Evolutionary conservation across 2,888 invertebrate species (phyloP).

Genomic region (Sclerodermus sp.): DNA sequence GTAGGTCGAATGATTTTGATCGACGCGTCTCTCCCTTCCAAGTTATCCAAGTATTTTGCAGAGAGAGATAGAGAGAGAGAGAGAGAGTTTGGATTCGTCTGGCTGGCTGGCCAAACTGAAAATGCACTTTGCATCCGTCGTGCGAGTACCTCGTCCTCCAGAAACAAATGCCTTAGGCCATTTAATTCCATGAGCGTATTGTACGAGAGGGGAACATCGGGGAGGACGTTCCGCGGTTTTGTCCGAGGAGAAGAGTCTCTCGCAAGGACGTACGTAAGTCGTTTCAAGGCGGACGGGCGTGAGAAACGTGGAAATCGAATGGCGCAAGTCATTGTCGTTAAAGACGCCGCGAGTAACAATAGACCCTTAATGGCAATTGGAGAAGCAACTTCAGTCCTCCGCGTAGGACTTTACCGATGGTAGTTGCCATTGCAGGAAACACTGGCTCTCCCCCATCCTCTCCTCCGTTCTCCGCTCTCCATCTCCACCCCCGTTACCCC

Average conservation of each 20-base stretch:
- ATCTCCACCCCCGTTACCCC: no score
- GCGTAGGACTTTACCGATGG: constrained; percentile 7
- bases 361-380: constrained; percentile 18
- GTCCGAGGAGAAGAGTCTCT: no score
- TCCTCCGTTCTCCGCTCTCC: background rate
- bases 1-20: no score
- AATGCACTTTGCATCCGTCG: no score
- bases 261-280: constrained; percentile 10
- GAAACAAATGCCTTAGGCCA: no score
- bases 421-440: background rate
- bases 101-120: no score
- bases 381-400: constrained; percentile 13
- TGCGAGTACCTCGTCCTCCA: no score
- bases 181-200: no score
- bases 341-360: constrained; percentile 18
- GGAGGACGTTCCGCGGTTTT: constrained; percentile 7
- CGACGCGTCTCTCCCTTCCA: no score
- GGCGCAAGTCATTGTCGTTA: constrained; percentile 21
- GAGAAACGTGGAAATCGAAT: constrained; percentile 18
- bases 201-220: constrained; percentile 1
- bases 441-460: constrained; percentile 1
- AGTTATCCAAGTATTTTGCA: no score
- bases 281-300: constrained; percentile 12
- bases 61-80: no score
- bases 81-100: no score